A percentile compares a stretch with the other conserved stretches of the same genome.
Conservation (phyloP, 2,888 invertebrate species). For the Nemotelus nigrinus region DNA sequence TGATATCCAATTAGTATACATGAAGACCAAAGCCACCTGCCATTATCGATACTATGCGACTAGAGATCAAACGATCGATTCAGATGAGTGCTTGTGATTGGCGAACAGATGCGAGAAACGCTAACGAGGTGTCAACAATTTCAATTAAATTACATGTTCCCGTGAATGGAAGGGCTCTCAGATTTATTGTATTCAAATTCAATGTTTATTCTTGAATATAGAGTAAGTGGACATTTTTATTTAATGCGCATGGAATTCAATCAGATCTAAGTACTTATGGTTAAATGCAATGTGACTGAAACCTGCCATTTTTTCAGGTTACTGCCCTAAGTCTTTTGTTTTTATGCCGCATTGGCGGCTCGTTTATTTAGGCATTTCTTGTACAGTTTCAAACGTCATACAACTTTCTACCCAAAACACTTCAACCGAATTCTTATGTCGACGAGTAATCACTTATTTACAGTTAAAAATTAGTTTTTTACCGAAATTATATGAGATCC, state of each 20-base stretch:
- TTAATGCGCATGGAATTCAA: background rate
- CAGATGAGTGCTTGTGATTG: too few species aligned
- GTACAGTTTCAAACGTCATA: too few species aligned
- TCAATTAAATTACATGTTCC: constrained; percentile 24
- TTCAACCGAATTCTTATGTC: too few species aligned
- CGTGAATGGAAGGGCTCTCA: background rate
- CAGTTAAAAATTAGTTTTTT: too few species aligned
- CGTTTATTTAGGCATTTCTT: too few species aligned
- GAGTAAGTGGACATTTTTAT: background rate
- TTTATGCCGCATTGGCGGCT: background rate
- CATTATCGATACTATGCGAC: too few species aligned
- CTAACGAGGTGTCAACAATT: constrained; percentile 24
- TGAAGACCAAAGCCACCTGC: background rate
- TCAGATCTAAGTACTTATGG: too few species aligned
- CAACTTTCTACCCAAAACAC: too few species aligned
- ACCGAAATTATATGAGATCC: too few species aligned
- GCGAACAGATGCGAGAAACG: background rate
- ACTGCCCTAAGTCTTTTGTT: constrained; percentile 11
- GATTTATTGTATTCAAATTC: background rate
- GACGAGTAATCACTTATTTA: too few species aligned
- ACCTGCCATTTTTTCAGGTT: background rate
- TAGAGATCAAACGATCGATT: too few species aligned
- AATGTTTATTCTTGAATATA: background rate
- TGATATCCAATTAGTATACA: constrained; percentile 34
- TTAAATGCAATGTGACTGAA: too few species aligned